Conservation (phyloP, 2,113 vertebrate species). For the Colinus virginianus region DNA sequence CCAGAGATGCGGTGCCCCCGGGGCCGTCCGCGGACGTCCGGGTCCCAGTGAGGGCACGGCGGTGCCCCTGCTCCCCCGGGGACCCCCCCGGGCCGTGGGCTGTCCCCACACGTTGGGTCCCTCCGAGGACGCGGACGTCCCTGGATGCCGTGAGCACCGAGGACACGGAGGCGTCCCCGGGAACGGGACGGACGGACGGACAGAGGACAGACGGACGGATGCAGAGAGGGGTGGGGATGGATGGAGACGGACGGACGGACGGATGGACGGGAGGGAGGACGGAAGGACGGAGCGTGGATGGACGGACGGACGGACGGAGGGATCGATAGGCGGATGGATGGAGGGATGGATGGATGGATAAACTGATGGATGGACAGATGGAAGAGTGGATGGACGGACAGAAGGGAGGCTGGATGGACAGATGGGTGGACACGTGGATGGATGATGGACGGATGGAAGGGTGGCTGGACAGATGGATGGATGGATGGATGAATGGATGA, state of each 20-base stretch:
- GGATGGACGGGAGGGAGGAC: neutral
- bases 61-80: too few species aligned
- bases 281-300: neutral
- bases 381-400: neutral
- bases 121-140: too few species aligned
- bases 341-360: neutral
- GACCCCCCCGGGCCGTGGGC: too few species aligned
- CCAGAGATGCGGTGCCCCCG: too few species aligned
- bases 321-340: rapidly evolving
- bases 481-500: rapidly evolving
- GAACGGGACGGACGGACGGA: neutral
- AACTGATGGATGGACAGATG: rapidly evolving
- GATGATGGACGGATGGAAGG: rapidly evolving
- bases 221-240: neutral
- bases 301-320: neutral
- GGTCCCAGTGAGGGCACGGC: too few species aligned
- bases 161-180: neutral
- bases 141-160: too few species aligned
- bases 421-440: rapidly evolving
- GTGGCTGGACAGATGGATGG: rapidly evolving
- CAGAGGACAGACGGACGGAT: too few species aligned
- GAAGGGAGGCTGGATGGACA: too few species aligned
- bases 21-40: too few species aligned
- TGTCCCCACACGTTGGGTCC: too few species aligned
- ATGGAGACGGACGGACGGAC: neutral